Evolutionary conservation across 2,797 vertebrate genomes (phyloP).

Genomic region (Malacoctenus gilli): DNA sequence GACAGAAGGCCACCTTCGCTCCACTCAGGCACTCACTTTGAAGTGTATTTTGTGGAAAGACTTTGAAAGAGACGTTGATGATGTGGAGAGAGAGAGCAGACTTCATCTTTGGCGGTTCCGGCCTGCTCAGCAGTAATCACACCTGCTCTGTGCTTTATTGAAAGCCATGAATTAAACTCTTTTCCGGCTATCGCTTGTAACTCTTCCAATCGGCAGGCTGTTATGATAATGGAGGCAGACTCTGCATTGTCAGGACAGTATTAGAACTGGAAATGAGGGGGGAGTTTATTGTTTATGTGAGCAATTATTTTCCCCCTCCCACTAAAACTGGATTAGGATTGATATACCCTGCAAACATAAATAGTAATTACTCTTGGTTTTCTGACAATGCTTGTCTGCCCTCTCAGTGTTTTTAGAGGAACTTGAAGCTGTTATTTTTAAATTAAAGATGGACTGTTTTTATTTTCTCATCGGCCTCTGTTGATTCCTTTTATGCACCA

Average conservation of each 20-base stretch:
- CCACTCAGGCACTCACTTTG: too few relatives aligned
- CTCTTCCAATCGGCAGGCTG: constrained; percentile 43
- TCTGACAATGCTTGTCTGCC: neutral
- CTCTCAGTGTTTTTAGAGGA: neutral
- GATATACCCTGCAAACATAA: neutral
- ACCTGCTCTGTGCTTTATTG: constrained; percentile 30
- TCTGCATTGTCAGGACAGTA: constrained; percentile 22
- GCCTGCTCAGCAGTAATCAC: constrained; percentile 19
- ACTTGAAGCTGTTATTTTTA: too few relatives aligned
- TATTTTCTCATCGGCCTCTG: neutral
- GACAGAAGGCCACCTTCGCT: too few relatives aligned
- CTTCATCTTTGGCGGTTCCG: neutral
- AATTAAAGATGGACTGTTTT: too few relatives aligned
- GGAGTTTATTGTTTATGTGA: constrained; percentile 34
- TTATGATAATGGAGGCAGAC: constrained; percentile 26
- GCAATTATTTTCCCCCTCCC: too few relatives aligned
- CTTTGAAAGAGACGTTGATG: too few relatives aligned
- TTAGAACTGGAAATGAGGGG: constrained; percentile 13
- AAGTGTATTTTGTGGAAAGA: too few relatives aligned
- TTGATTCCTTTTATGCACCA: too few relatives aligned
- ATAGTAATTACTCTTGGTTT: too few relatives aligned
- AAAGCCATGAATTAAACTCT: constrained; percentile 41
- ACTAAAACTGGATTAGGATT: constrained; percentile 15
- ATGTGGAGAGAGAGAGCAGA: too few relatives aligned
- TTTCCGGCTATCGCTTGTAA: constrained; percentile 41